Percentiles rank a stretch among this genome's conserved stretches.
phyloP scores from a whole-genome alignment of 2,113 vertebrate genomes.

The Mohoua ochrocephala region DNA sequence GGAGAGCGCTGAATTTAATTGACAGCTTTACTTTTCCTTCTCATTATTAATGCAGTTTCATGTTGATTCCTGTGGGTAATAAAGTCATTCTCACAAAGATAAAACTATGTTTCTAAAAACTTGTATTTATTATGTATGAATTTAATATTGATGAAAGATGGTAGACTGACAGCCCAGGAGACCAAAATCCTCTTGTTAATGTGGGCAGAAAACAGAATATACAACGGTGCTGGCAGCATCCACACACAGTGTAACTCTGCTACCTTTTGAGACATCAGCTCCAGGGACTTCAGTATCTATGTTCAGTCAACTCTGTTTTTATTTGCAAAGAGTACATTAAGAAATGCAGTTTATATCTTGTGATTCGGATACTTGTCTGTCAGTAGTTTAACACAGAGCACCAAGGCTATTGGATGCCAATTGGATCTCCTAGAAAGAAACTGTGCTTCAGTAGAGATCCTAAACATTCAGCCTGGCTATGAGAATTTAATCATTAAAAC shows the following conservation, averaged over 20 bases:
- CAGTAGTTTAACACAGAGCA: neutral
- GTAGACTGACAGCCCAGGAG: neutral
- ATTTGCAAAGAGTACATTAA: neutral
- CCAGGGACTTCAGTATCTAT: neutral
- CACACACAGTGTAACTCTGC: neutral
- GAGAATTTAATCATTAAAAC: neutral
- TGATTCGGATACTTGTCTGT: neutral
- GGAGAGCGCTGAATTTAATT: neutral
- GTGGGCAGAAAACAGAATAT: neutral
- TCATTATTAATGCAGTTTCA: neutral
- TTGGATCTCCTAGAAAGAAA: neutral
- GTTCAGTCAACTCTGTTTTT: neutral
- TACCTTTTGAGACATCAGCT: neutral
- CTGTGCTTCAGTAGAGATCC: neutral
- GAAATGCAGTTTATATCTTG: neutral
- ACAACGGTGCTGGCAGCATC: neutral
- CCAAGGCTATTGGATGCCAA: fast-evolving
- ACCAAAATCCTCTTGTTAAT: neutral
- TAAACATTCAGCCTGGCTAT: neutral
- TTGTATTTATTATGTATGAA: neutral
- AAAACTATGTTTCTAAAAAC: neutral
- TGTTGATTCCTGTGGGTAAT: neutral
- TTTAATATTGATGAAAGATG: neutral
- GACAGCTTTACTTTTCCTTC: neutral
- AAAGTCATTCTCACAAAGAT: neutral